phyloP scores from a whole-genome alignment of 2,797 vertebrate genomes.

The Enteromius trimaculatus region DNA sequence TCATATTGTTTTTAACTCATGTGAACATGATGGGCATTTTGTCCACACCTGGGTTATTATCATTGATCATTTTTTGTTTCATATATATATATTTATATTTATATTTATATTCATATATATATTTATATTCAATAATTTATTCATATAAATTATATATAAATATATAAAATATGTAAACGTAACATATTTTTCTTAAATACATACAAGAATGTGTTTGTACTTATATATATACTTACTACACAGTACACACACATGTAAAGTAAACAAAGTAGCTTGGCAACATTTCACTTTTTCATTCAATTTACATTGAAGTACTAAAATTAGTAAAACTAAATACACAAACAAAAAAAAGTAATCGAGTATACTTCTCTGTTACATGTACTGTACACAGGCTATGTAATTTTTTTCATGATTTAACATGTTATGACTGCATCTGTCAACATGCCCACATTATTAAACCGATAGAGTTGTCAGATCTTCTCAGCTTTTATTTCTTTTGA shows the following conservation, averaged over 20 bases:
- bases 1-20: not conserved
- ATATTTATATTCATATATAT: no score
- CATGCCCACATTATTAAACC: conserved; percentile 9
- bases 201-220: no score
- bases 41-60: not conserved
- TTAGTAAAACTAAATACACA: not conserved
- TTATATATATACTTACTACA: no score
- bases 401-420: conserved; percentile 21
- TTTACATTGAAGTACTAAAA: not conserved
- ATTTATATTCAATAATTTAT: no score
- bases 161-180: no score
- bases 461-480: conserved; percentile 36
- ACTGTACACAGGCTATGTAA: conserved; percentile 15
- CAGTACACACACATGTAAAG: no score
- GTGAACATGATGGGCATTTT: not conserved
- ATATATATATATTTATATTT: no score
- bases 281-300: not conserved
- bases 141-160: no score
- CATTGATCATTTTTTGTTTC: not conserved
- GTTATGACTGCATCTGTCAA: conserved; percentile 32
- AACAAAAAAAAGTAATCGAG: not conserved
- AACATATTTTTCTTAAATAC: no score
- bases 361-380: not conserved
- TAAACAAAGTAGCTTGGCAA: not conserved
- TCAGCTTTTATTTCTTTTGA: conserved; percentile 47